Evolutionary conservation across 1,140 invertebrate species (phyloP), one percentile per base, ranked within the genome.

Genomic region (Orchesella cincta): DNA sequence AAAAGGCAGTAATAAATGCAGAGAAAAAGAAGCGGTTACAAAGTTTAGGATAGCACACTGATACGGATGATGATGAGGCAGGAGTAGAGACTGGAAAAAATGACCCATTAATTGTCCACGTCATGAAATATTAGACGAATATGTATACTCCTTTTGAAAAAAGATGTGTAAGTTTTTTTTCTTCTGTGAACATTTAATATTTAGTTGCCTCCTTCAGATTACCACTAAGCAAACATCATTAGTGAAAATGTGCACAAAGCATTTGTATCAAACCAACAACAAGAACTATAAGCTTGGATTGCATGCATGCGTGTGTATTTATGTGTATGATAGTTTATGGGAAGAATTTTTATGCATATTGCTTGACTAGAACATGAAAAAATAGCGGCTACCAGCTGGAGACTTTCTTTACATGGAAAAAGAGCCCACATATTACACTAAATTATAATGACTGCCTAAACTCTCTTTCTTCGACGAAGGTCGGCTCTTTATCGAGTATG

Each of bases 371-470:
- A n/a, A n/a, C n/a, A 67, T 67, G 62, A 67, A 67, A n/a, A n/a
- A 67, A 67, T 67, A 29, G 26, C 62, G 62, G 31, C 62, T 67
- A 67, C 62, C 62, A 67, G 62, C 62, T 67, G 62, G 62, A 67
- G 26, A 67, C 62, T 31, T 67, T n/a, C n/a, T n/a, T n/a, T n/a
- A 46, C 20, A 46, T 20, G 39, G 39, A 20, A 46, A 12, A 20
- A 46, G 39, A 46, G 39, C 39, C 20, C 39, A 46, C 39, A 46
- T 46, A 12, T 46, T 20, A 46, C 20, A 46, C 20, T 46, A 8
- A 46, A 46, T 46, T 20, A 46, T 46, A 46, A 46, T 46, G 39
- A 46, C 39, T 46, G n/a, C n/a, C n/a, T n/a, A n/a, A n/a, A n/a
- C n/a, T n/a, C n/a, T n/a, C n/a, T n/a, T n/a, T n/a, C n/a, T n/a